Evolutionary conservation across 2,888 invertebrate genomes (phyloP).

Genomic region (Acleris laterana): DNA sequence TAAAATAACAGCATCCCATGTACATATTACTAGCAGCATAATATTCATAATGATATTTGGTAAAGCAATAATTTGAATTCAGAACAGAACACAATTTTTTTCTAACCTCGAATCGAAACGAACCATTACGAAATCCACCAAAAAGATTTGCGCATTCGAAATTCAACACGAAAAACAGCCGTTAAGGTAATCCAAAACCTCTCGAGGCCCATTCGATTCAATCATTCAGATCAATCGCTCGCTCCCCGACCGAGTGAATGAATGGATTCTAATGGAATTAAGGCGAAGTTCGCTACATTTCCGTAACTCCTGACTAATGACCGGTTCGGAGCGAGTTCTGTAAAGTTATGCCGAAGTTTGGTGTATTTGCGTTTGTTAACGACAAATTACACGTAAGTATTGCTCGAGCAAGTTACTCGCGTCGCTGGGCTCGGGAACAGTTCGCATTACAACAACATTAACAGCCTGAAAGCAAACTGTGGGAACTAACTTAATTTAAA

Average conservation of each 20-base stretch:
- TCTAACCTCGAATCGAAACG: too few species aligned
- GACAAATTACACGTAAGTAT: too few species aligned
- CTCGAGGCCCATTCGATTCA: slow-evolving; percentile 11
- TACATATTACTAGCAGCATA: too few species aligned
- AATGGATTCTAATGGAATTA: slow-evolving; percentile 33
- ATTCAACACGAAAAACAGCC: slow-evolving; percentile 11
- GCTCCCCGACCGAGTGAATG: slow-evolving; percentile 6
- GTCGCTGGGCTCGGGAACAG: too few species aligned
- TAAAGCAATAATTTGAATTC: too few species aligned
- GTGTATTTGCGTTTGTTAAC: not conserved
- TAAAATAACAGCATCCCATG: too few species aligned
- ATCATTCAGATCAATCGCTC: slow-evolving; percentile 18
- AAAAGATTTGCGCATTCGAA: slow-evolving; percentile 2
- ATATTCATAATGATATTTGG: too few species aligned
- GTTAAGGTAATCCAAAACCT: slow-evolving; percentile 5
- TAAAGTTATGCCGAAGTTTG: not conserved
- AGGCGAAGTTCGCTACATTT: slow-evolving; percentile 5
- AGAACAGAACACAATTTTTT: too few species aligned
- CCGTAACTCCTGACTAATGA: slow-evolving; percentile 21
- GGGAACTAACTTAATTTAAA: too few species aligned
- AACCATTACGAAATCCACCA: not conserved
- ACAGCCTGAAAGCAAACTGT: too few species aligned
- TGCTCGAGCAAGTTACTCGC: too few species aligned
- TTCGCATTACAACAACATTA: too few species aligned
- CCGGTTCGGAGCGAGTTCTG: slow-evolving; percentile 11